Base-by-base conservation (phyloP, 2,113 vertebrate genomes). In the Trochalopteron elliotii region DNA sequence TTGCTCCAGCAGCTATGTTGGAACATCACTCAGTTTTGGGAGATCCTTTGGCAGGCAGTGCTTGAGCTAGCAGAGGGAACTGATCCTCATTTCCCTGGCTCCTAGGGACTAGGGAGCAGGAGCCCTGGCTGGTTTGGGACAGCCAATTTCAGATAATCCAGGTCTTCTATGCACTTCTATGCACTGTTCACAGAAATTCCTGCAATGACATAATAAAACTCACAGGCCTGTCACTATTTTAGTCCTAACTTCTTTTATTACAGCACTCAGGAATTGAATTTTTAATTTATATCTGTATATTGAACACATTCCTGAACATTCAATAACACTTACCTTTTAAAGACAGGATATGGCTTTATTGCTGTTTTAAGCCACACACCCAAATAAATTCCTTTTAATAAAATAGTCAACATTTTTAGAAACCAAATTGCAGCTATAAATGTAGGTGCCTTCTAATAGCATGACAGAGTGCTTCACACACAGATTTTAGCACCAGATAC, bases 251-350 rank as follows among this genome's bases (percentile, higher is more conserved):
- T 91, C 23, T 91, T 82, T 83, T 65, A 82, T 72, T 90, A 55
- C 39, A 44, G 10, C 45, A 85, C 22, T 82, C 44, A 40, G 52
- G 33, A 18, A 67, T 0, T 83, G 13, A 21, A 42, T 88, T 92
- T 88, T 89, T 74, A 45, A 88, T 76, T 82, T 76, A 23, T 37
- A 78, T 52, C 56, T 72, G 14, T 42, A 69, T 57, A 80, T 45
- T 90, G 67, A 95, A 72, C 50, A 83, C 42, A 72, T 85, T 91
- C 61, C 94, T 95, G 56, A 85, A 40, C 63, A 39, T 44, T 90
- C 55, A 76, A 3, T 37, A 87, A 64, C 25, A 53, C 33, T 44
- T 78, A 69, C 53, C 53, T 72, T 89, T 82, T 39, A 89, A 50
- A 88, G 55, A 44, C 70, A 80, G 67, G 37, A 69, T 87, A 68